phyloP scores from a whole-genome alignment of 2,888 invertebrate genomes.

The Homarus gammarus region DNA sequence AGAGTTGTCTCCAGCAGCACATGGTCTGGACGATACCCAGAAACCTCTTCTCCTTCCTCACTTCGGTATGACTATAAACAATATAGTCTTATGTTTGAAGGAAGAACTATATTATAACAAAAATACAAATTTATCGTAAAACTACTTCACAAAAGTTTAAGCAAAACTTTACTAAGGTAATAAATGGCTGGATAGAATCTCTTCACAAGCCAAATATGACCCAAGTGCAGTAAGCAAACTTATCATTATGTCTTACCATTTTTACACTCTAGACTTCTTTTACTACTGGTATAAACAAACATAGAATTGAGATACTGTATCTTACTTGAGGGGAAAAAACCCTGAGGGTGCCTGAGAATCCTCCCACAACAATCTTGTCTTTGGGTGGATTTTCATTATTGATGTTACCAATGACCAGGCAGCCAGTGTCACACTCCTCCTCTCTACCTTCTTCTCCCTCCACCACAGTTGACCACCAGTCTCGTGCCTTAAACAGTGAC shows the following conservation, averaged over 20 bases:
- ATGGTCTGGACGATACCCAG: slow-evolving; percentile 79
- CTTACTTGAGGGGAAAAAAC: slow-evolving; percentile 83
- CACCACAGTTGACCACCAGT: slow-evolving; percentile 91
- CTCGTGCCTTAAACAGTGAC: slow-evolving; percentile 95
- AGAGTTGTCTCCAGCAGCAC: slow-evolving; percentile 89
- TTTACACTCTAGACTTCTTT: too few species aligned
- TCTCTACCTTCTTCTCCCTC: slow-evolving; percentile 83
- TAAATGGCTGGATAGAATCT: too few species aligned
- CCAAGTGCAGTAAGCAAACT: too few species aligned
- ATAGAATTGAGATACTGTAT: too few species aligned
- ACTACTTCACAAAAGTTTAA: not conserved
- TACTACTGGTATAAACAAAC: too few species aligned
- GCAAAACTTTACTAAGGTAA: not conserved
- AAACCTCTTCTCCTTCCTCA: slow-evolving; percentile 75
- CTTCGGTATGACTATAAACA: slow-evolving; percentile 32
- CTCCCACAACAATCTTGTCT: slow-evolving; percentile 88
- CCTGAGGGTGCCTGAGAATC: slow-evolving; percentile 89
- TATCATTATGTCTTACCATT: too few species aligned
- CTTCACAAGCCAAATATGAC: too few species aligned
- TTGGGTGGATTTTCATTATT: slow-evolving; percentile 79
- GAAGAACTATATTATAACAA: not conserved
- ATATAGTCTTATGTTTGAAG: not conserved
- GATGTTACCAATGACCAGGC: slow-evolving; percentile 81
- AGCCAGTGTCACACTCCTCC: slow-evolving; percentile 81
- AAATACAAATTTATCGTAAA: not conserved